phyloP scores from a whole-genome alignment of 2,113 vertebrate genomes.

The Turnix velox region DNA sequence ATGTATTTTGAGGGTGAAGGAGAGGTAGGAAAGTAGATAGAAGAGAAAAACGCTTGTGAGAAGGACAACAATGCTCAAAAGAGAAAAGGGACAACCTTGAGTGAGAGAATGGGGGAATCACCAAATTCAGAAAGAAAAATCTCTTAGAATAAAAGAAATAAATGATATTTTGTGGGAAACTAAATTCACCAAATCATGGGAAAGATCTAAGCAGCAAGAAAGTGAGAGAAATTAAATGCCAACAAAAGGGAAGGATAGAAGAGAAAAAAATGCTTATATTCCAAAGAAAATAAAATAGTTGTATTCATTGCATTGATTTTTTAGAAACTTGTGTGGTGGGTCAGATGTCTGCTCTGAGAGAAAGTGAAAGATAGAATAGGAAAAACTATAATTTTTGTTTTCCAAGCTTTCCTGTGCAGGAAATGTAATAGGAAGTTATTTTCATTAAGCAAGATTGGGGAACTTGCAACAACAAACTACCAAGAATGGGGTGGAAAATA shows the following conservation, averaged over 20 bases:
- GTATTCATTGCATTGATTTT: neutral
- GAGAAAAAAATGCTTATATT: neutral
- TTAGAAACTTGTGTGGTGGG: neutral
- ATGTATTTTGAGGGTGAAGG: neutral
- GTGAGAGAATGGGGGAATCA: neutral
- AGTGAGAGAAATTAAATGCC: neutral
- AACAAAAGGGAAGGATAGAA: neutral
- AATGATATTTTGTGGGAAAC: neutral
- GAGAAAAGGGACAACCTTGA: neutral
- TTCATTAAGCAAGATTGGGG: conserved; percentile 19
- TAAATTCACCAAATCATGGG: neutral
- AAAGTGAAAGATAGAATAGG: conserved; percentile 6
- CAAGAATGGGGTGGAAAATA: conserved; percentile 7
- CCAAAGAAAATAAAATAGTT: neutral
- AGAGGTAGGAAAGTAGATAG: neutral
- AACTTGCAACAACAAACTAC: neutral
- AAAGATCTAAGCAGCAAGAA: neutral
- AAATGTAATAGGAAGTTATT: conserved; percentile 62
- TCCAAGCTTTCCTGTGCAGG: conserved; percentile 37
- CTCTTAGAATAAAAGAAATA: neutral
- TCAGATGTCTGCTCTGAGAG: neutral
- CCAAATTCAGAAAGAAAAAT: neutral
- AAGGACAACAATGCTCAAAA: neutral
- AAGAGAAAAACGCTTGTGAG: neutral
- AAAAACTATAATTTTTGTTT: neutral